Base-by-base conservation (phyloP, 2,113 vertebrate genomes). In the Eubucco bourcierii region DNA sequence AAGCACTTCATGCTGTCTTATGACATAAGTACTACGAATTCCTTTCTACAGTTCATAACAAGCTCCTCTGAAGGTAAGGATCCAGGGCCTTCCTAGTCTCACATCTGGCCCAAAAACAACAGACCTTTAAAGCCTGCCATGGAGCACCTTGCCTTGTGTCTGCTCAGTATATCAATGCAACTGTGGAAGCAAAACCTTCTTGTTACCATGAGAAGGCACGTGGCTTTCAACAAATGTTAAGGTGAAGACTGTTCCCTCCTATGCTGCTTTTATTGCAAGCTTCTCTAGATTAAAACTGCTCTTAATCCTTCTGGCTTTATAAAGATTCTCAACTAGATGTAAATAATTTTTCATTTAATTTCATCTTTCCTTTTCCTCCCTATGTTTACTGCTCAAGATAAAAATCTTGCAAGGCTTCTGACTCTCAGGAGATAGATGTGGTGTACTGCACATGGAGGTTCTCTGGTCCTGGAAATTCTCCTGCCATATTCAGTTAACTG, bases 361-460 rank as follows among this genome's bases (percentile, higher is more conserved):
- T 78, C 12, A 67, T 64, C n/a, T 80, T 60, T 80, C 46, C 41
- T 84, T 90, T 78, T 78, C 82, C 53, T 90, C 65, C 47, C n/a
- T 9, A 72, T 85, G 44, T 85, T 92, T 37, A 67, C 28, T 71
- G 56, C 23, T 83, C 37, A 92, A 80, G 47, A 87, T 53, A 89
- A 89, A 89, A 94, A 91, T 60, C 72, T 72, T 80, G 61, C 52
- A 73, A 87, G 46, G 25, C n/a, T 91, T 80, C 61, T 88, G 47
- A 78, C 59, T 80, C 56, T 73, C 7, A 5, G 50, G 28, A 80
- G 58, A 88, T 47, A 88, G 76, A 52, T 1, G 59, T 7, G 27
- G 31, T 87, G 1, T 29, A 34, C 59, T 67, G 93, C 46, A 90
- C 28, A 82, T 0, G 7, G 29, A 82, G 33, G 15, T 87, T 74